Conservation (phyloP, 2,797 vertebrate species). For the Myoxocephalus aenaeus region DNA sequence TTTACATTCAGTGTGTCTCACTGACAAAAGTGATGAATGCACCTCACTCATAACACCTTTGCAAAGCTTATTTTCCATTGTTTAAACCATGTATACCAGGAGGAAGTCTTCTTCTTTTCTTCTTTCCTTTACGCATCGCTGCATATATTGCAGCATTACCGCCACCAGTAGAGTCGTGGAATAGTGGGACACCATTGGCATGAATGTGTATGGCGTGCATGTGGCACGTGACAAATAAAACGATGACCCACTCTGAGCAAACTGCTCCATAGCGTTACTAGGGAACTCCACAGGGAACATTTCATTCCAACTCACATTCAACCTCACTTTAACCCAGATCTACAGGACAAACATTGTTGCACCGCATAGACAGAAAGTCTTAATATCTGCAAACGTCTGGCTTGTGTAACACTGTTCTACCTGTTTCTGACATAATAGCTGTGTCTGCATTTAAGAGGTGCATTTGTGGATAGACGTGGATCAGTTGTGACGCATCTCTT, state of each 20-base stretch:
- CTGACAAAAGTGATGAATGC: neutral
- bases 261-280: neutral
- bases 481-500: neutral
- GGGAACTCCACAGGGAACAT: neutral
- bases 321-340: neutral
- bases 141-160: neutral
- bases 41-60: neutral
- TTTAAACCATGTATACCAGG: neutral
- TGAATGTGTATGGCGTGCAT: neutral
- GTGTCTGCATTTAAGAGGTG: constrained; percentile 4
- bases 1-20: neutral
- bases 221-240: neutral
- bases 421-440: neutral
- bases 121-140: neutral
- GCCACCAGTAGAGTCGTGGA: neutral
- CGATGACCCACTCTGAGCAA: neutral
- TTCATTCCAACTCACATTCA: constrained; percentile 1
- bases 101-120: neutral
- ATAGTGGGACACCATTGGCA: neutral
- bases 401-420: neutral
- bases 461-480: neutral
- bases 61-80: neutral
- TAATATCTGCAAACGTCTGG: neutral
- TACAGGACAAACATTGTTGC: neutral
- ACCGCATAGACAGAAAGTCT: neutral